Percentiles rank a stretch among this genome's conserved stretches.
phyloP scores from a whole-genome alignment of 2,113 vertebrate genomes.

The Erythrocercus mccallii region DNA sequence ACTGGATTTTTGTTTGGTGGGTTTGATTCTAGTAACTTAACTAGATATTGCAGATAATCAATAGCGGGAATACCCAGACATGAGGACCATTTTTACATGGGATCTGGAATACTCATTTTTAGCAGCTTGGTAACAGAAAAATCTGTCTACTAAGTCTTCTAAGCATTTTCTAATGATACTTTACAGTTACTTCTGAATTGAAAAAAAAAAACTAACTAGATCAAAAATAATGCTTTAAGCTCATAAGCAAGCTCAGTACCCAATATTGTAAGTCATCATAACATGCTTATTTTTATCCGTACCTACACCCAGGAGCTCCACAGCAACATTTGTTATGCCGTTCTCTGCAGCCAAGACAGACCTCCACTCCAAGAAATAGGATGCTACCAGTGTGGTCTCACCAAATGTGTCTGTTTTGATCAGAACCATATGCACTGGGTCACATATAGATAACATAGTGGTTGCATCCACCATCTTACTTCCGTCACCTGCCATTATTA shows the following conservation, averaged over 20 bases:
- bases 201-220: neutral
- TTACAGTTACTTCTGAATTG: neutral
- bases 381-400: conserved; percentile 89
- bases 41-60: neutral
- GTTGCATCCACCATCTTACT: conserved; percentile 90
- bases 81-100: neutral
- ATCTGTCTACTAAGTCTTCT: neutral
- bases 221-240: neutral
- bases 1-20: neutral
- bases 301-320: conserved; percentile 97
- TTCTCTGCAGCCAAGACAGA: conserved; percentile 83
- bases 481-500: conserved; percentile 80
- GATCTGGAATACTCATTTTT: neutral
- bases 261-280: neutral
- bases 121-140: neutral
- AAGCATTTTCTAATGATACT: neutral
- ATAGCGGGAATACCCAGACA: neutral
- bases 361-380: conserved; percentile 95
- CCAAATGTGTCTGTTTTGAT: conserved; percentile 88
- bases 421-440: conserved; percentile 92
- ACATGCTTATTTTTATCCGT: conserved; percentile 25
- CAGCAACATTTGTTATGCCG: conserved; percentile 79
- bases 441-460: conserved; percentile 91
- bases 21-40: neutral
- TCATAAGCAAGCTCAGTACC: neutral